Evolutionary conservation across 1,140 invertebrate genomes (phyloP), one percentile per base, ranked within the genome.

Genomic region (Manduca sexta): DNA sequence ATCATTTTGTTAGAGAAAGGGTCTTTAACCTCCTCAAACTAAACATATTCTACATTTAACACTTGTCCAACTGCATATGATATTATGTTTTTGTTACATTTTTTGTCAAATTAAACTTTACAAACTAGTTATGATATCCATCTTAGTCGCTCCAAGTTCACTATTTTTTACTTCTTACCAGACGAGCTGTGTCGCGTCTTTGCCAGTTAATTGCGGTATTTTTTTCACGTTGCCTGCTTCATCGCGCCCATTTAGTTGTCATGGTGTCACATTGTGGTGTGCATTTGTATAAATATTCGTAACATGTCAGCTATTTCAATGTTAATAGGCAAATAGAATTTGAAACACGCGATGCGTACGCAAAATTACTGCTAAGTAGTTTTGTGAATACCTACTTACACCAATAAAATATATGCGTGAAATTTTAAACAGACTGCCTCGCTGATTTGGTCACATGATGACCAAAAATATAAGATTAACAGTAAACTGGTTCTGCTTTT

Each of bases 241-340:
- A 38, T 1, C 14, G 13, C 1, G 33, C 3, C n/a, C 29, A 30
- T 40, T 17, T 18, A 18, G 3, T 18, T 18, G 16, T 40, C 38
- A 40, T 8, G 15, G n/a, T 10, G 12, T 39, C 37, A 1, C 6
- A 17, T 5, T 18, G 38, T 17, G 18, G 16, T 12, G 38, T 18
- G 17, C 10, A 13, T 18, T 18, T 40, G 16, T 40, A 39, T 43
- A 45, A 43, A 37, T 41, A 54, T 48, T 49, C 52, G 52, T 60
- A 45, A 45, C 18, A 39, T 44, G 61, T 49, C 42, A 55, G 40
- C 55, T 45, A 64, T 60, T 64, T 51, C 43, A 52, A 56, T 52
- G 35, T 48, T 57, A 48, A 41, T 31, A 51, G 41, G 42, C 49
- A 57, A 60, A 64, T 64, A 40, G 33, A 29, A 60, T 55, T 55